Evolutionary conservation across 1,140 invertebrate genomes (phyloP).

Genomic region (Ceratosolen solmsi): DNA sequence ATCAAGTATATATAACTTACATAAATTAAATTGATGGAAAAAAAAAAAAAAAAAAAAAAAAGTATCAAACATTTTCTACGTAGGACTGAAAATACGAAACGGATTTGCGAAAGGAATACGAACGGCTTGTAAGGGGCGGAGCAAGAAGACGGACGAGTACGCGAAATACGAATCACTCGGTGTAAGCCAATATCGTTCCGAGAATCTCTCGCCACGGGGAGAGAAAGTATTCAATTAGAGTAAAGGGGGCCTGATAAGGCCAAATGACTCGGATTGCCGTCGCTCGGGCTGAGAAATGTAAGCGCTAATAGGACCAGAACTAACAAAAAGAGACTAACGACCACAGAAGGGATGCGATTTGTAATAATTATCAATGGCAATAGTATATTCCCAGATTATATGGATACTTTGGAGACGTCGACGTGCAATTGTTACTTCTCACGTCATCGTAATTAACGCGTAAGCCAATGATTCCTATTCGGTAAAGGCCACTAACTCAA

Average conservation of each 20-base stretch:
- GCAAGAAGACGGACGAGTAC: constrained; percentile 4
- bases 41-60: constrained; percentile 3
- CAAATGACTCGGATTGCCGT: not conserved
- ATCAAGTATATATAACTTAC: no score
- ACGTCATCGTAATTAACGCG: not conserved
- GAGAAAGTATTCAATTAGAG: constrained; percentile 20
- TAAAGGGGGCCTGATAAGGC: constrained; percentile 34
- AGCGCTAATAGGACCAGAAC: constrained; percentile 7
- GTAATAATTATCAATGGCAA: not conserved
- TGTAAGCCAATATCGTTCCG: constrained; percentile 14
- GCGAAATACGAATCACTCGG: constrained; percentile 41
- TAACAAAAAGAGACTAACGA: not conserved
- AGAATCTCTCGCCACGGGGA: not conserved
- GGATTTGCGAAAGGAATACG: not conserved
- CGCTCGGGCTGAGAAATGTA: not conserved
- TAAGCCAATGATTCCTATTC: no score
- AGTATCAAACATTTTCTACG: constrained; percentile 6
- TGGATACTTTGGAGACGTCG: not conserved
- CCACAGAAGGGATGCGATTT: not conserved
- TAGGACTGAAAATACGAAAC: not conserved
- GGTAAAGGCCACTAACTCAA: no score
- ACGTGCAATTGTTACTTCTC: not conserved
- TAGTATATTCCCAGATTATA: not conserved
- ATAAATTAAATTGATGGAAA: not conserved
- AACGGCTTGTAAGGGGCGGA: not conserved